Evolutionary conservation across 2,797 vertebrate genomes (phyloP), one percentile per base, ranked within the genome.

Genomic region (Galago senegalensis): DNA sequence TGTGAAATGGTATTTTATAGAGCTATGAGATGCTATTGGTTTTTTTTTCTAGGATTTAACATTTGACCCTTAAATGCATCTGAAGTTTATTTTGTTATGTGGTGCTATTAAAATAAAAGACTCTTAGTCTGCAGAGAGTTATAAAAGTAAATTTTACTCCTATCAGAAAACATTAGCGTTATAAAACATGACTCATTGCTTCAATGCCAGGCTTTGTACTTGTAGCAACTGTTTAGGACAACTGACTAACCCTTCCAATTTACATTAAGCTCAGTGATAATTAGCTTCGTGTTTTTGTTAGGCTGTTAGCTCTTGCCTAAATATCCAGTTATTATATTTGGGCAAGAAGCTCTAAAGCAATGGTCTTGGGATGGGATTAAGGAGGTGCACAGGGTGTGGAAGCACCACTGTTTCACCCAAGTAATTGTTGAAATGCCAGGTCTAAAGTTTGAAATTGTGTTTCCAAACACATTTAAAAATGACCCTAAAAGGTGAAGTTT

Each of bases 181-280:
- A 80, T 75, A 90, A 87, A 92, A 73, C 58, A n/a, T 58, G 49
- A 95, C 93, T 95, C 49, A 82, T 85, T 92, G 88, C 27, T 88
- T 73, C 12, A 85, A n/a, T 40, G 9, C 8, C 14, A n/a, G 27
- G 53, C 67, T 93, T 63, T 92, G 46, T 56, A 92, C n/a, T 85
- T 85, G 56, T 40, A 89, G 46, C 27, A 80, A 82, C 58, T 87
- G 40, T 75, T 80, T 49, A 80, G 34, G 83, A 88, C 63, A 93
- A 90, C 25, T 77, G 72, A 79, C 49, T 69, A 84, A 81, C 82
- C 60, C 69, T 93, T 61, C 18, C 56, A 85, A 25, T 80, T 95
- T 92, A 88, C 67, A 60, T 88, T 88, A 81, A 85, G 49, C 14
- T 34, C 88, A n/a, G 21, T 27, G n/a, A 27, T 83, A 91, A 87